Percentiles rank a stretch among this genome's conserved stretches.
phyloP scores from a whole-genome alignment of 2,888 invertebrate genomes.

The Hydraecia micacea region DNA sequence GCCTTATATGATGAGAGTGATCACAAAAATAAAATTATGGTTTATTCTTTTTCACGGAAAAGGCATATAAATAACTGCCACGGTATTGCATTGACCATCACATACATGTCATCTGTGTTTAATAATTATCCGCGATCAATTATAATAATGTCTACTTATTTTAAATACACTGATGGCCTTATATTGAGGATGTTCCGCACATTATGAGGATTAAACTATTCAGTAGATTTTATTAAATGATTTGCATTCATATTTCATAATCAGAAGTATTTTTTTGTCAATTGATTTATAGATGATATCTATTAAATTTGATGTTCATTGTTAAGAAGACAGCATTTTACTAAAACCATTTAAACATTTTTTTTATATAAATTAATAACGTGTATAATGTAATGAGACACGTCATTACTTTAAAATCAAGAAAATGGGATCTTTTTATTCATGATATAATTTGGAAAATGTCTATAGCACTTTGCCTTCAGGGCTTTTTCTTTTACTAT shows the following conservation, averaged over 20 bases:
- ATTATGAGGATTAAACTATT: constrained; percentile 11
- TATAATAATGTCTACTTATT: constrained; percentile 45
- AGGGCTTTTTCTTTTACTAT: background rate
- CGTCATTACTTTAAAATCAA: constrained; percentile 34
- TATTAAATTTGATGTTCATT: constrained; percentile 29
- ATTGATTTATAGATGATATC: constrained; percentile 6
- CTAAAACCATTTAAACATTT: background rate
- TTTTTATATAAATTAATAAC: constrained; percentile 28
- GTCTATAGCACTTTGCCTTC: constrained; percentile 3
- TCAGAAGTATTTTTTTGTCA: background rate
- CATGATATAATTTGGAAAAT: constrained; percentile 15
- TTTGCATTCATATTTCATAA: constrained; percentile 5
- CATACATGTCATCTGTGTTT: constrained; percentile 30
- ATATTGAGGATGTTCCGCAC: constrained; percentile 32
- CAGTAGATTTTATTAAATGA: constrained; percentile 12
- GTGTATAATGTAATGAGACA: constrained; percentile 35
- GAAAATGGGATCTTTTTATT: constrained; percentile 27
- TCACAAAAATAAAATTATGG: constrained; percentile 10
- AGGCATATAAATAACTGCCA: constrained; percentile 5
- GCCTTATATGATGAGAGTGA: too few relatives aligned
- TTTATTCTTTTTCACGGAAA: constrained; percentile 21
- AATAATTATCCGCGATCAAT: constrained; percentile 40
- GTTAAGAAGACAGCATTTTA: constrained; percentile 19
- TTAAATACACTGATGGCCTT: constrained; percentile 38
- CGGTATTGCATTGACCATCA: constrained; percentile 14